A percentile compares a stretch with the other conserved stretches of the same genome.
Conservation (phyloP, 2,888 invertebrate species). For the Mesochorus sp. region DNA sequence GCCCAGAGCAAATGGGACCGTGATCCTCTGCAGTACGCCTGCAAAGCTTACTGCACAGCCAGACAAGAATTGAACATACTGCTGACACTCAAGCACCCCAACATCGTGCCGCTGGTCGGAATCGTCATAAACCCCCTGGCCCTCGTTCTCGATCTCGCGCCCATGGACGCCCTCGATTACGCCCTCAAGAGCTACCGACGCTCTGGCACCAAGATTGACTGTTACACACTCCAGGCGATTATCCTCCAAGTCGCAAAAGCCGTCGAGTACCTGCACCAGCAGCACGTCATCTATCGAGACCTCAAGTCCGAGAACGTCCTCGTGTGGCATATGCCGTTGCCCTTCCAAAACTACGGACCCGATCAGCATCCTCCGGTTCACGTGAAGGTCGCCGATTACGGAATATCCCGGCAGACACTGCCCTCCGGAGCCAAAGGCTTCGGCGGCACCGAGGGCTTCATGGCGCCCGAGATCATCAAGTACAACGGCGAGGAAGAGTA, state of each 20-base stretch:
- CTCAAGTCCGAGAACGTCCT: constrained; percentile 98
- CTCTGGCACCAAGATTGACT: constrained; percentile 91
- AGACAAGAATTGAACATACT: constrained; percentile 96
- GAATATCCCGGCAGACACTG: constrained; percentile 93
- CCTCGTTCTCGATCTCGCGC: constrained; percentile 94
- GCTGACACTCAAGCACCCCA: constrained; percentile 91
- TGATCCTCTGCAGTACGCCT: constrained; percentile 95
- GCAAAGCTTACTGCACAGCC: constrained; percentile 98
- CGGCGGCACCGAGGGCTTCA: constrained; percentile 99
- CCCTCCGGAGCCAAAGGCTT: constrained; percentile 98
- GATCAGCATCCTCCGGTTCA: constrained; percentile 88
- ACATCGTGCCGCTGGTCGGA: constrained; percentile 96
- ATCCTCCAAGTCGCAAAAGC: constrained; percentile 96
- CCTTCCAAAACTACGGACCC: constrained; percentile 88
- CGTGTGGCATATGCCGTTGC: constrained; percentile 97
- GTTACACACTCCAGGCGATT: constrained; percentile 91
- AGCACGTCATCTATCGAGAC: constrained; percentile 96
- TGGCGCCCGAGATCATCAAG: constrained; percentile 99
- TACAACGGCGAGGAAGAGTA: constrained; percentile 99
- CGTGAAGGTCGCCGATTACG: constrained; percentile 98
- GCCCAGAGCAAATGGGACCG: constrained; percentile 96
- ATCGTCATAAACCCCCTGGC: constrained; percentile 95
- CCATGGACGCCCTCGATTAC: constrained; percentile 94
- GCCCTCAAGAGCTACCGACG: constrained; percentile 93
- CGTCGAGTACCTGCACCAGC: constrained; percentile 96